Percentiles rank a stretch among this genome's conserved stretches.
phyloP scores from a whole-genome alignment of 1,140 invertebrate genomes.

The Drosophila kurseongensis region DNA sequence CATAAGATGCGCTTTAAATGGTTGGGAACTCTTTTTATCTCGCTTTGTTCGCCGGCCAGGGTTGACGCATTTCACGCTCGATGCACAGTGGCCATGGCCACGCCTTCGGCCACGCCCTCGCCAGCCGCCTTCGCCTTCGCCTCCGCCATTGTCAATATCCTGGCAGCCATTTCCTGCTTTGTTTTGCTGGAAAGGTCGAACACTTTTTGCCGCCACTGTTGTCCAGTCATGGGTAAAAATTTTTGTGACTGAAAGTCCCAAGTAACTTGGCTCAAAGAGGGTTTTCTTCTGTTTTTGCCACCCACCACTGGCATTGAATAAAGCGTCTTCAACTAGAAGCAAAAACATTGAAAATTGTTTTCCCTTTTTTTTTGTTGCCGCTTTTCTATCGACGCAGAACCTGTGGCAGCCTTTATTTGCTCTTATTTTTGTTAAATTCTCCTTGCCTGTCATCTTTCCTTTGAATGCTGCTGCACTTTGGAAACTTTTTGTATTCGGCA shows the following conservation, averaged over 20 bases:
- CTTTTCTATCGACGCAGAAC: conserved; percentile 14
- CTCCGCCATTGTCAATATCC: conserved; percentile 67
- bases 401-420: conserved; percentile 27
- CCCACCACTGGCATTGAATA: conserved; percentile 71
- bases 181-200: conserved; percentile 64
- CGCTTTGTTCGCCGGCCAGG: conserved; percentile 13
- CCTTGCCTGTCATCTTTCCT: conserved; percentile 62
- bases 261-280: conserved; percentile 58
- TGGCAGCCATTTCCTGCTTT: conserved; percentile 74
- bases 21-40: conserved; percentile 2
- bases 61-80: conserved; percentile 63
- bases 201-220: conserved; percentile 55
- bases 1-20: conserved; percentile 52
- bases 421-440: conserved; percentile 68
- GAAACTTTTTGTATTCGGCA: conserved; percentile 46
- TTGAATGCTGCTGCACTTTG: conserved; percentile 55
- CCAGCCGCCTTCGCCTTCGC: conserved; percentile 15
- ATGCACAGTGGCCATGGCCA: conserved; percentile 50
- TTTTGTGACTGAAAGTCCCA: conserved; percentile 61
- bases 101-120: conserved; percentile 7
- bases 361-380: conserved; percentile 45
- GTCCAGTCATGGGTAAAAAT: conserved; percentile 73
- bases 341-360: conserved; percentile 82
- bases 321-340: conserved; percentile 74
- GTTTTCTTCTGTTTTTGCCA: conserved; percentile 12